Percentiles rank a stretch among this genome's conserved stretches.
Conservation (phyloP, 2,888 invertebrate species). For the Trilocha varians region DNA sequence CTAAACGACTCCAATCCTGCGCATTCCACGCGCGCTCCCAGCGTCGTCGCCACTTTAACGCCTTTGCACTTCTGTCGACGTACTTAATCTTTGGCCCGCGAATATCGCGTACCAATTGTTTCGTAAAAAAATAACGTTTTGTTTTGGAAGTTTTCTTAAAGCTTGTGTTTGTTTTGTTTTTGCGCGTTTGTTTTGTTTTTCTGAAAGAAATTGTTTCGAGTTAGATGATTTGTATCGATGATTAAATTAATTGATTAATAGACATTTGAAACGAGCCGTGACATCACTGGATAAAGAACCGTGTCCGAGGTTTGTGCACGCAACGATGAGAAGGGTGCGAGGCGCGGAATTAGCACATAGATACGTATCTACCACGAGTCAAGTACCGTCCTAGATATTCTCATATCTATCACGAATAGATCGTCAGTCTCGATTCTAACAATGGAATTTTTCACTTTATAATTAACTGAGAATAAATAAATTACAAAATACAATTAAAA, state of each 20-base stretch:
- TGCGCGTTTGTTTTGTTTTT: slow-evolving; percentile 31
- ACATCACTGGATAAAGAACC: slow-evolving; percentile 2
- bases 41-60: slow-evolving; percentile 58
- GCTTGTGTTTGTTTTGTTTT: slow-evolving; percentile 16
- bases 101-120: slow-evolving; percentile 5
- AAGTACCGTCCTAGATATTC: no score
- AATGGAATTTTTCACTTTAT: no score
- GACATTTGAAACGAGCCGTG: slow-evolving; percentile 15
- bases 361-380: no score
- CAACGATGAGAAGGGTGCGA: not conserved
- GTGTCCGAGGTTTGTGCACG: slow-evolving; percentile 2
- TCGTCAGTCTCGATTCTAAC: no score
- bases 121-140: slow-evolving; percentile 18
- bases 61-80: slow-evolving; percentile 34
- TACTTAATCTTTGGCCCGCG: not conserved
- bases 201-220: slow-evolving; percentile 24
- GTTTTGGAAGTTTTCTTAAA: slow-evolving; percentile 27
- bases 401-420: no score
- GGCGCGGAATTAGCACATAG: no score
- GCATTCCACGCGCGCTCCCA: slow-evolving; percentile 63
- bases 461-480: not conserved
- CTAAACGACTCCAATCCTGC: slow-evolving; percentile 63
- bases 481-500: not conserved
- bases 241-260: slow-evolving; percentile 7
- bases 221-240: slow-evolving; percentile 15